Conservation (phyloP, 2,797 vertebrate species). For the Valencia hispanica region DNA sequence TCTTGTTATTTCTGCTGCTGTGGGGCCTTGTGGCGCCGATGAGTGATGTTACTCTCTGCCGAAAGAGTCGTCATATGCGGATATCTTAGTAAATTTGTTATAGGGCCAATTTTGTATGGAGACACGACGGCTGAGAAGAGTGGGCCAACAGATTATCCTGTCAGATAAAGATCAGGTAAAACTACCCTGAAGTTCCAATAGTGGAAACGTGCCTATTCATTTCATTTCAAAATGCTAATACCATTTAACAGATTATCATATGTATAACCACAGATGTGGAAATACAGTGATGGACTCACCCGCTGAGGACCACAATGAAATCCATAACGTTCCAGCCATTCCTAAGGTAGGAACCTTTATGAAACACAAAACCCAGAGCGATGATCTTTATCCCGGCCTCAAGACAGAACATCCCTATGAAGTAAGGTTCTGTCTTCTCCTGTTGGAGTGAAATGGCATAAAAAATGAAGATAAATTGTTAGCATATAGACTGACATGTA, state of each 20-base stretch:
- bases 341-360: conserved; percentile 97
- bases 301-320: conserved; percentile 98
- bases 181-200: too few species aligned
- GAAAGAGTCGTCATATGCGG: too few species aligned
- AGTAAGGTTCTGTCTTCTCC: conserved; percentile 99
- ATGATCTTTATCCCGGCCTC: conserved; percentile 98
- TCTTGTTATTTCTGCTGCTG: too few species aligned
- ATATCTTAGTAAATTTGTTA: too few species aligned
- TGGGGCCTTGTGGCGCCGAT: too few species aligned
- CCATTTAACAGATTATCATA: conserved; percentile 32
- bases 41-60: too few species aligned
- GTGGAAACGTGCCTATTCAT: too few species aligned
- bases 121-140: too few species aligned
- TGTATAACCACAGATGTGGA: conserved; percentile 3
- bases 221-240: conserved; percentile 33
- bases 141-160: too few species aligned
- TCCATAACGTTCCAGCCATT: conserved; percentile 99
- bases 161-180: too few species aligned
- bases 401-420: conserved; percentile 99
- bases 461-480: neutral
- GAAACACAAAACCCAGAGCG: conserved; percentile 95
- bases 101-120: too few species aligned
- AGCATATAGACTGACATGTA: neutral
- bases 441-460: conserved; percentile 59
- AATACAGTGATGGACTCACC: conserved; percentile 83